Evolutionary conservation across 2,888 invertebrate genomes (phyloP), one percentile per base, ranked within the genome.

Genomic region (Cryptocheilus praepositus): DNA sequence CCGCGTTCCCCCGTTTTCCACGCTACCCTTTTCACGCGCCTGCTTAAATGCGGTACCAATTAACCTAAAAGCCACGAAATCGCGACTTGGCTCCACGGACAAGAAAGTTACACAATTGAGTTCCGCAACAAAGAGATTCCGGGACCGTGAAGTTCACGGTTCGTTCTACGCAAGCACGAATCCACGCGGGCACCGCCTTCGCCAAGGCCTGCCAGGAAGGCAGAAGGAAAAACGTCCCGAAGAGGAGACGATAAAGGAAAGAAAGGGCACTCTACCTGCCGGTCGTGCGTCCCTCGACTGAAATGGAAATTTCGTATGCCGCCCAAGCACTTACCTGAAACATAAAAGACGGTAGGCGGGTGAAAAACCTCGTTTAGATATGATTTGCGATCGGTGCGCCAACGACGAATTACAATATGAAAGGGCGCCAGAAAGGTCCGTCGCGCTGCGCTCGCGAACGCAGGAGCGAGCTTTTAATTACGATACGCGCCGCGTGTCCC

Each of bases 311-410:
- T 36, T 44, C 49, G 49, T 51, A 44, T 19, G 16, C 56, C 21
- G 43, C 44, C 46, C 19, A 58, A 52, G 70, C 79, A 76, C 71
- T 19, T 36, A 75, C 79, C 74, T 74, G 74, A 44, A 74, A 79
- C 73, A 74, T 46, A 76, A 63, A 36, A 68, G 46, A 65, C 22
- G 22, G 51, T 55, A 60, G 49, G 28, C 11, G 13, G 22, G 13
- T 19, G 43, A 54, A 44, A 4, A 36, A 55, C 15, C 44, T 19
- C 57, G 60, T 75, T 75, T 58, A 57, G 57, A 44, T 36, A 43
- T 25, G 67, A 67, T 65, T 64, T 56, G 51, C 61, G 60, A 61
- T 58, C 43, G 44, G 16, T 63, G 55, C 15, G 19, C 28, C 53
- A 11, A 21, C 13, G 21, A 43, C 22, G 54, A 68, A 76, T 73